These are phyloP conservation scores for Oncopeltus fasciatus DNA, from an alignment of 1,140 invertebrate species.

Conservation along the genomic window DNA sequence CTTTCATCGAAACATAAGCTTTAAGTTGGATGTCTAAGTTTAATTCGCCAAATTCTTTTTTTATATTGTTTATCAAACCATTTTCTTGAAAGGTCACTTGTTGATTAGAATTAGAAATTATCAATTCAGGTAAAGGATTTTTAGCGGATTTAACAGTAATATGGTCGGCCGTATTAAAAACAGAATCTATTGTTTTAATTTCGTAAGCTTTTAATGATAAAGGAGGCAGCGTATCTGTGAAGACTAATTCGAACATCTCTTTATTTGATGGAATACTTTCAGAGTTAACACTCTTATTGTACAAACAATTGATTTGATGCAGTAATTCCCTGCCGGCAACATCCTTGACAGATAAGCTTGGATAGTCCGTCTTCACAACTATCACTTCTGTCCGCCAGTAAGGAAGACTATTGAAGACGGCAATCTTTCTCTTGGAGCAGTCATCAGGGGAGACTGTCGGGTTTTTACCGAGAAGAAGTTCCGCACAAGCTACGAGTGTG, in stretches of 20 bases:
- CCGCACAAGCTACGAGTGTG: background rate
- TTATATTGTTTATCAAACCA: background rate
- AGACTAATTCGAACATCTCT: background rate
- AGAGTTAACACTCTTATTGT: background rate
- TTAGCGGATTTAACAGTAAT: background rate
- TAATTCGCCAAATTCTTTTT: background rate
- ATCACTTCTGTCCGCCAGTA: background rate
- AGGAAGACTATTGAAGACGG: background rate
- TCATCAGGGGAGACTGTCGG: background rate
- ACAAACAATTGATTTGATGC: background rate
- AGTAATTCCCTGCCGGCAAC: background rate
- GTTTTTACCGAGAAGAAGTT: background rate
- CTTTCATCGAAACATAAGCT: background rate
- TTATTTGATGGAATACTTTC: background rate
- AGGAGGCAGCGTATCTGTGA: background rate
- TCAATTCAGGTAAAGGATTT: background rate
- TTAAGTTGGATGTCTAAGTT: background rate
- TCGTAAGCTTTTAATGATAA: background rate
- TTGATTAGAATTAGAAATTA: background rate
- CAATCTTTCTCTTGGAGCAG: background rate
- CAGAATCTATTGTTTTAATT: background rate
- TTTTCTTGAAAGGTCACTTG: background rate
- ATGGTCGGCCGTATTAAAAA: background rate
- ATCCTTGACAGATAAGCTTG: background rate
- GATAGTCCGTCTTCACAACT: background rate